A percentile compares a stretch with the other conserved stretches of the same genome.
These are phyloP conservation scores for Anthopleura xanthogrammica DNA, from an alignment of 92 coral and sea anemone genomes.

Conservation along the genomic window DNA sequence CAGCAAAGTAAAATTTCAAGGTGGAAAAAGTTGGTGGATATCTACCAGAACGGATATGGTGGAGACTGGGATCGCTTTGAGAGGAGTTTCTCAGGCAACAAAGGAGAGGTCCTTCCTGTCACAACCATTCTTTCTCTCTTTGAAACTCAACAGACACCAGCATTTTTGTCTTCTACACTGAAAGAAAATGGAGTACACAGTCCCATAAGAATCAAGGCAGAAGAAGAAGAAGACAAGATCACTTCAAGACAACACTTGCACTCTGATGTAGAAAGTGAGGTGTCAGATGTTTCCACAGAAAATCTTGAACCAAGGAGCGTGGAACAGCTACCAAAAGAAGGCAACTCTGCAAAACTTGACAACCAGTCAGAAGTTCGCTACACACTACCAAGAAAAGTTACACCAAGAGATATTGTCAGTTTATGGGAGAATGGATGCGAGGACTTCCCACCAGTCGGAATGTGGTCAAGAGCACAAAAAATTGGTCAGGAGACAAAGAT, in stretches of 20 bases:
- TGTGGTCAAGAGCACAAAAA: conserved; percentile 96
- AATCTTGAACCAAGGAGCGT: conserved; percentile 24
- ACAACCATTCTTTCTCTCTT: conserved; percentile 92
- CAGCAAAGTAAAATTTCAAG: conserved; percentile 87
- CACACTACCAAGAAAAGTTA: conserved; percentile 91
- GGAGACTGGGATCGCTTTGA: conserved; percentile 82
- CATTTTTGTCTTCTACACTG: conserved; percentile 56
- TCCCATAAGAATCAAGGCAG: conserved; percentile 20
- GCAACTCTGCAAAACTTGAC: conserved; percentile 3
- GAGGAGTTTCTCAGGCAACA: conserved; percentile 84
- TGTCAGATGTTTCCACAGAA: conserved; percentile 34
- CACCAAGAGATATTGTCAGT: conserved; percentile 91
- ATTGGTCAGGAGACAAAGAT: conserved; percentile 99
- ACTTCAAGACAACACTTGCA: conserved; percentile 6
- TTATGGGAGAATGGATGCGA: conserved; percentile 98
- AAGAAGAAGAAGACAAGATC: conserved; percentile 30
- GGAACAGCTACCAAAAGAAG: conserved; percentile 36
- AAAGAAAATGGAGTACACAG: conserved; percentile 38
- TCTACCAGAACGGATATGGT: conserved; percentile 79
- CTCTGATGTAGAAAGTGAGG: conserved; percentile 33
- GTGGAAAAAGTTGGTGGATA: conserved; percentile 88
- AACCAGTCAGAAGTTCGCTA: conserved; percentile 66
- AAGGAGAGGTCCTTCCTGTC: conserved; percentile 90
- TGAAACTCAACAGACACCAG: conserved; percentile 94
- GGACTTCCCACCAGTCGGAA: conserved; percentile 87